Conservation (phyloP, 2,113 vertebrate genomes). For the Misgurnus mizolepis region DNA sequence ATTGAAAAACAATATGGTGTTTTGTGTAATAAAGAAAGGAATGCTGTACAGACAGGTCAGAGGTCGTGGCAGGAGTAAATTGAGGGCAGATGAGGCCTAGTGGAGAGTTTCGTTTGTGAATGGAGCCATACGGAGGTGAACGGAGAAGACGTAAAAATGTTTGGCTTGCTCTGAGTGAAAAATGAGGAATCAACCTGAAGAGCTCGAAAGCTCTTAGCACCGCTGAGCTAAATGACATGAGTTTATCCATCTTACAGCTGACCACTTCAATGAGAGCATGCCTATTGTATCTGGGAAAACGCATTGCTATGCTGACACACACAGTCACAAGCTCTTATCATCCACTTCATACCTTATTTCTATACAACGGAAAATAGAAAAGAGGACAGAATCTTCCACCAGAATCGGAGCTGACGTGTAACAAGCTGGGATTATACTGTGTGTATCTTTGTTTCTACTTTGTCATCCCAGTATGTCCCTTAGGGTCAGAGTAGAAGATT, state of each 20-base stretch:
- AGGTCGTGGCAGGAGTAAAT: conserved; percentile 92
- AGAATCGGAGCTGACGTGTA: conserved; percentile 45
- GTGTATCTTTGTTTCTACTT: conserved; percentile 37
- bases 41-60: conserved; percentile 77
- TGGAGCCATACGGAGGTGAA: conserved; percentile 57
- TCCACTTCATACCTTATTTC: conserved; percentile 17
- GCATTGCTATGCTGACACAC: not conserved
- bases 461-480: conserved; percentile 55
- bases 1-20: conserved; percentile 75
- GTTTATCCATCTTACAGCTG: conserved; percentile 41
- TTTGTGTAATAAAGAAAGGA: conserved; percentile 73
- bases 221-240: conserved; percentile 42
- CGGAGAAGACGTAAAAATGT: conserved; percentile 46
- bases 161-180: conserved; percentile 34
- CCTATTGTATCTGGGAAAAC: conserved; percentile 3
- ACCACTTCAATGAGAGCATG: conserved; percentile 39
- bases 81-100: conserved; percentile 90
- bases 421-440: conserved; percentile 63
- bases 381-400: conserved; percentile 57
- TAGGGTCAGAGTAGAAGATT: conserved; percentile 59
- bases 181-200: conserved; percentile 46
- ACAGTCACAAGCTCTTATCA: conserved; percentile 3
- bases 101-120: conserved; percentile 78
- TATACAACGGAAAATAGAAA: conserved; percentile 21
- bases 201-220: conserved; percentile 46